Conservation (phyloP, 2,113 vertebrate species). For the Ameiurus melas region DNA sequence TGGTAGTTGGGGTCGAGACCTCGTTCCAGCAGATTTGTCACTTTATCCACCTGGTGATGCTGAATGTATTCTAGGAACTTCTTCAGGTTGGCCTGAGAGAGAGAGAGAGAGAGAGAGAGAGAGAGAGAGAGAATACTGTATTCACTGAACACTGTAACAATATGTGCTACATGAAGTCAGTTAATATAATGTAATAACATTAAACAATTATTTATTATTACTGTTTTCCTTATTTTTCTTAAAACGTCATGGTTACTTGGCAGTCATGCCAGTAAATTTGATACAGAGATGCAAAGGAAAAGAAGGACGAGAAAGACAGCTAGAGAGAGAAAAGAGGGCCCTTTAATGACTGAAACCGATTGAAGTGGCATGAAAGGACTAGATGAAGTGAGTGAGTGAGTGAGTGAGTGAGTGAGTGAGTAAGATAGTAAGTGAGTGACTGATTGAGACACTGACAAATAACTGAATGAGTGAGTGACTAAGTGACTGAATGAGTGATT, state of each 20-base stretch:
- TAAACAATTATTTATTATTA: background rate
- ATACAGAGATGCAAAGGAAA: background rate
- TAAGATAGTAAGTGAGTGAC: background rate
- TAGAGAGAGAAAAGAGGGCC: background rate
- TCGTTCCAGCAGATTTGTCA: slow-evolving; percentile 83
- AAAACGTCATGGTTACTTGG: too few species aligned
- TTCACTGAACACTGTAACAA: too few species aligned
- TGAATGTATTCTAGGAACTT: slow-evolving; percentile 84
- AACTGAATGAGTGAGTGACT: background rate
- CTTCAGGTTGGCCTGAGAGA: slow-evolving; percentile 62
- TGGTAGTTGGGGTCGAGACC: slow-evolving; percentile 89
- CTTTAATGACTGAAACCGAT: background rate
- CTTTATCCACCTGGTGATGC: slow-evolving; percentile 80
- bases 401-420: background rate
- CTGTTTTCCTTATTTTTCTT: background rate
- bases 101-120: slow-evolving; percentile 14
- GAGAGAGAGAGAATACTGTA: slow-evolving; percentile 3
- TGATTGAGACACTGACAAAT: background rate
- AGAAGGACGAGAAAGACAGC: background rate
- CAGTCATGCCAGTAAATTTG: background rate
- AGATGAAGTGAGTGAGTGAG: background rate
- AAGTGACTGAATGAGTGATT: background rate
- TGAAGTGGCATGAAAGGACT: background rate
- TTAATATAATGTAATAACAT: background rate
- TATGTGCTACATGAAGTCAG: background rate